Conservation (phyloP, 2,797 vertebrate genomes). For the Anolis apletophallus region DNA sequence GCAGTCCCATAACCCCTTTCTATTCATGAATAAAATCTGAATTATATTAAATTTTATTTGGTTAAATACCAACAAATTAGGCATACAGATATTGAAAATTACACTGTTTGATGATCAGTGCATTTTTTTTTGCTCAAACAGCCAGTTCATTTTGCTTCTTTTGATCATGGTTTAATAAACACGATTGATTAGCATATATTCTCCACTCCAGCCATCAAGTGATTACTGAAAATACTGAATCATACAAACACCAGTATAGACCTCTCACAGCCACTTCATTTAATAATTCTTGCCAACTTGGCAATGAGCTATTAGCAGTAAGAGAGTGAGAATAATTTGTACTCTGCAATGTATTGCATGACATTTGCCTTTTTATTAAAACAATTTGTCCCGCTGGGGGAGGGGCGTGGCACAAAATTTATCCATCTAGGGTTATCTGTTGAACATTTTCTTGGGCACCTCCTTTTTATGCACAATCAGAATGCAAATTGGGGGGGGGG, state of each 20-base stretch:
- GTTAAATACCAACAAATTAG: background rate
- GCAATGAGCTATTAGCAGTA: conserved; percentile 68
- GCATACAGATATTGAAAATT: background rate
- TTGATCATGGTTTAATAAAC: conserved; percentile 55
- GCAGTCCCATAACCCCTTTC: background rate
- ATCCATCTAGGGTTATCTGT: conserved; percentile 27
- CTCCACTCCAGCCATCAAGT: conserved; percentile 52
- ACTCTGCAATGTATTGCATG: conserved; percentile 60
- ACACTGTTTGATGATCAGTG: background rate
- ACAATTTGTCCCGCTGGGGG: conserved; percentile 29
- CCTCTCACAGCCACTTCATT: conserved; percentile 52
- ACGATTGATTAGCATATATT: conserved; percentile 61
- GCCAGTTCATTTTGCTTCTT: background rate
- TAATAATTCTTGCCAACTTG: conserved; percentile 64
- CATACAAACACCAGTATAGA: conserved; percentile 52
- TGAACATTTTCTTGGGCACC: conserved; percentile 38
- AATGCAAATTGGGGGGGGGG: background rate
- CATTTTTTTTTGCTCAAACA: background rate
- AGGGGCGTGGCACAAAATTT: conserved; percentile 25
- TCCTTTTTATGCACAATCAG: conserved; percentile 1
- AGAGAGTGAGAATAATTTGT: conserved; percentile 55
- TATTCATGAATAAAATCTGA: background rate
- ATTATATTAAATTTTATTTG: background rate
- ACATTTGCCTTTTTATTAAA: conserved; percentile 55
- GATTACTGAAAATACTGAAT: conserved; percentile 72